Evolutionary conservation across 1,140 invertebrate species (phyloP).

Genomic region (Zaprionus inermis): DNA sequence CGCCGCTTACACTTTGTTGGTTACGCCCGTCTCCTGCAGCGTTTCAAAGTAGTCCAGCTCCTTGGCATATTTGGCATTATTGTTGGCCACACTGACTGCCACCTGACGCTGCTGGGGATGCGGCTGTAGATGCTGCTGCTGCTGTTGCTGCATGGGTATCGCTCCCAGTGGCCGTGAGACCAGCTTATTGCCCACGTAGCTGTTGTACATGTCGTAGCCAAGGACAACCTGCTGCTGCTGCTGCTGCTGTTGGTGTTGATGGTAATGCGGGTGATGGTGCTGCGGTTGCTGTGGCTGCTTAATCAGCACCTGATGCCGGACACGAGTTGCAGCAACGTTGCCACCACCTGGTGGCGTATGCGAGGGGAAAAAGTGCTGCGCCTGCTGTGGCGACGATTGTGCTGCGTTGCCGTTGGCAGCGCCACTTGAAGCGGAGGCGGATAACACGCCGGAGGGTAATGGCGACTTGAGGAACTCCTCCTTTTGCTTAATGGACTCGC

Average conservation of each 20-base stretch:
- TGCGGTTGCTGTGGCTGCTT: slow-evolving; percentile 51
- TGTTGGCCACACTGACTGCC: slow-evolving; percentile 54
- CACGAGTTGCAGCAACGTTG: slow-evolving; percentile 30
- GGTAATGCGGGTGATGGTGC: slow-evolving; percentile 36
- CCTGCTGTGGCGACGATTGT: slow-evolving; percentile 49
- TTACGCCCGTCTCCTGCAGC: slow-evolving; percentile 80
- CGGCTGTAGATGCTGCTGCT: slow-evolving; percentile 37
- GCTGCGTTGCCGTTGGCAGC: slow-evolving; percentile 52
- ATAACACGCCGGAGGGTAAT: slow-evolving; percentile 74
- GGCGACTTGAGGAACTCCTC: slow-evolving; percentile 93
- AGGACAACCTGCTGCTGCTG: slow-evolving; percentile 52
- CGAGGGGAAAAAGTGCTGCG: slow-evolving; percentile 81
- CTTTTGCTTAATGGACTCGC: slow-evolving; percentile 93
- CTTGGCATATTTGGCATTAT: slow-evolving; percentile 75
- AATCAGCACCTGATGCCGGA: slow-evolving; percentile 57
- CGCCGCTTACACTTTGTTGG: slow-evolving; percentile 76
- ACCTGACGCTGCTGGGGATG: slow-evolving; percentile 53
- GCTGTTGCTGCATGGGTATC: slow-evolving; percentile 54
- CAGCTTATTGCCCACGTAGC: slow-evolving; percentile 60
- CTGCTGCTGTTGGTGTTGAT: slow-evolving; percentile 37
- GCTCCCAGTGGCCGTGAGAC: slow-evolving; percentile 54
- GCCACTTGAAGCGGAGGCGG: slow-evolving; percentile 21
- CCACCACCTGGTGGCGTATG: slow-evolving; percentile 51
- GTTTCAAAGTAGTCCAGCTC: slow-evolving; percentile 80
- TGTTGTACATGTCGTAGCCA: slow-evolving; percentile 66